Percentiles rank a stretch among this genome's conserved stretches.
phyloP scores from a whole-genome alignment of 2,888 invertebrate genomes.

The Epistrophe grossulariae region DNA sequence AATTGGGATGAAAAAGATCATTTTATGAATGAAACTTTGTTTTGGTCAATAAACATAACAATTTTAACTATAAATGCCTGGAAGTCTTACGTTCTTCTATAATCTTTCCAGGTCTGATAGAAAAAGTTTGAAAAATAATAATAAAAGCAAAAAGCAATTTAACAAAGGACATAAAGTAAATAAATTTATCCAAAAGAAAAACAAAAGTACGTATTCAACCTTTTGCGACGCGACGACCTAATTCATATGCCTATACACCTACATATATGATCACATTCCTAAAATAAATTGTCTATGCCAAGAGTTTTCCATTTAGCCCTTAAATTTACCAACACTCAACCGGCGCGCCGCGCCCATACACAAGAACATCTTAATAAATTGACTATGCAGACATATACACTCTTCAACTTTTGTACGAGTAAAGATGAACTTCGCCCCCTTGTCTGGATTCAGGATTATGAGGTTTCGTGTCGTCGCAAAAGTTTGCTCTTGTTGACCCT shows the following conservation, averaged over 20 bases:
- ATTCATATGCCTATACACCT: too few relatives aligned
- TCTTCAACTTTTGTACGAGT: neutral
- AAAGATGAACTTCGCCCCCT: slow-evolving; percentile 63
- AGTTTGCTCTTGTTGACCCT: slow-evolving; percentile 65
- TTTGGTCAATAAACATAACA: too few relatives aligned
- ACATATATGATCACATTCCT: neutral
- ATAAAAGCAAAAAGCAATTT: too few relatives aligned
- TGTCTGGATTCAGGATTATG: slow-evolving; percentile 46
- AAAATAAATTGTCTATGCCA: neutral
- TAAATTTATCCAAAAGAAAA: too few relatives aligned
- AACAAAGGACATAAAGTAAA: too few relatives aligned
- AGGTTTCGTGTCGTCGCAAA: slow-evolving; percentile 47
- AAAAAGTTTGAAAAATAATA: too few relatives aligned
- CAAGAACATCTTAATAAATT: slow-evolving; percentile 64
- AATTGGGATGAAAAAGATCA: neutral
- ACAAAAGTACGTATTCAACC: neutral
- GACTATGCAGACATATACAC: slow-evolving; percentile 63
- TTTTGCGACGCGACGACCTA: neutral
- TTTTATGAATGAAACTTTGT: neutral
- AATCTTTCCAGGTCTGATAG: too few relatives aligned
- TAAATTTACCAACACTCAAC: neutral
- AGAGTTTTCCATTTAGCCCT: neutral
- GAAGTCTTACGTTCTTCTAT: too few relatives aligned
- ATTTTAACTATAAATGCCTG: too few relatives aligned
- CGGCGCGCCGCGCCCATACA: neutral